phyloP scores from a whole-genome alignment of 2,113 vertebrate genomes.

The Rhinoderma darwinii region DNA sequence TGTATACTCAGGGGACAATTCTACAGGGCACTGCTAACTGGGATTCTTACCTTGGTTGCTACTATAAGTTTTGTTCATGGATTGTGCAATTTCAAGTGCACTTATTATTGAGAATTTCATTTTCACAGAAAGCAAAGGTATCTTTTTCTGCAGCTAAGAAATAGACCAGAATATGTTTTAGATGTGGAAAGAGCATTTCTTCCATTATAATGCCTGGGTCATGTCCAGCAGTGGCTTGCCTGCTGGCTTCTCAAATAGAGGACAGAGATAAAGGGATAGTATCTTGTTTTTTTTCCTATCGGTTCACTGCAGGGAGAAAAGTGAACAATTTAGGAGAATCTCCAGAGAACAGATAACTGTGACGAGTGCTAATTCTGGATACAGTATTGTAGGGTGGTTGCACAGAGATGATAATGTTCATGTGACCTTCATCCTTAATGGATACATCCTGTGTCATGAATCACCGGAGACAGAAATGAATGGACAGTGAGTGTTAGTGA shows the following conservation, averaged over 20 bases:
- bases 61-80: background rate
- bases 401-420: constrained; percentile 43
- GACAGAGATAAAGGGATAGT: constrained; percentile 49
- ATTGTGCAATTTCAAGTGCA: background rate
- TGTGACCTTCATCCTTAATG: constrained; percentile 45
- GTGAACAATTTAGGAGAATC: constrained; percentile 27
- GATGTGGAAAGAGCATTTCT: background rate
- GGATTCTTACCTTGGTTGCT: background rate
- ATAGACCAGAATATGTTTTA: background rate
- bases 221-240: constrained; percentile 26
- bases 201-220: background rate
- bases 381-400: constrained; percentile 35
- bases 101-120: background rate
- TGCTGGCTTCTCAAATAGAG: constrained; percentile 40
- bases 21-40: background rate
- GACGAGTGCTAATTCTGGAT: constrained; percentile 51
- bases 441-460: constrained; percentile 53
- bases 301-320: constrained; percentile 43
- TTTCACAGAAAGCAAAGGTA: background rate
- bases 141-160: background rate
- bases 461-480: constrained; percentile 34
- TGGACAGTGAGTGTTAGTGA: constrained; percentile 47
- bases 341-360: constrained; percentile 43
- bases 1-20: background rate
- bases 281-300: constrained; percentile 48